A percentile compares a stretch with the other conserved stretches of the same genome.
These are phyloP conservation scores for Clarias magur DNA, from an alignment of 2,113 vertebrate genomes.

Conservation along the genomic window DNA sequence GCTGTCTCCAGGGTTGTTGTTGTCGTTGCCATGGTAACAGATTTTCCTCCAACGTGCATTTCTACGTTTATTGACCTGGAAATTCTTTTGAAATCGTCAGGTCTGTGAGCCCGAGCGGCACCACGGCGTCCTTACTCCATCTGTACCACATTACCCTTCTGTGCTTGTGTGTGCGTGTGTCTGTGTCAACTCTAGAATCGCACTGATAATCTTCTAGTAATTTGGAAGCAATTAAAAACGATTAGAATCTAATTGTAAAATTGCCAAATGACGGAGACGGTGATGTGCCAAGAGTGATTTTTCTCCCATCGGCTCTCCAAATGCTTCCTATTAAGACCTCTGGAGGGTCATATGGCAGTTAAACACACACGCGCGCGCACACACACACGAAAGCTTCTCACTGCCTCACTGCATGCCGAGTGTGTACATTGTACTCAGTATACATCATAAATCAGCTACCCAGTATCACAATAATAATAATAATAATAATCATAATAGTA, in stretches of 20 bases:
- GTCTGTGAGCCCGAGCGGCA: slow-evolving; percentile 25
- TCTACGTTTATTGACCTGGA: slow-evolving; percentile 28
- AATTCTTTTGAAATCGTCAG: slow-evolving; percentile 43
- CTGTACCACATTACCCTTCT: slow-evolving; percentile 21
- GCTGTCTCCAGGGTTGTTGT: not conserved
- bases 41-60: slow-evolving; percentile 39
- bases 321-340: slow-evolving; percentile 25
- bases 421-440: slow-evolving; percentile 6
- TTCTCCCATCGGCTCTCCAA: slow-evolving; percentile 24
- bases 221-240: slow-evolving; percentile 42
- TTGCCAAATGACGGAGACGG: slow-evolving; percentile 37
- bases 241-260: slow-evolving; percentile 51
- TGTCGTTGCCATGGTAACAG: not conserved
- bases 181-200: not conserved
- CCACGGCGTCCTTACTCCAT: slow-evolving; percentile 31
- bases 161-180: slow-evolving; percentile 8
- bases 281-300: slow-evolving; percentile 12
- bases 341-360: slow-evolving; percentile 34
- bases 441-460: slow-evolving; percentile 9
- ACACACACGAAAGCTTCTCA: slow-evolving; percentile 21
- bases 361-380: slow-evolving; percentile 36
- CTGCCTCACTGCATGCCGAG: not conserved
- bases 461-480: not conserved
- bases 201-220: slow-evolving; percentile 18
- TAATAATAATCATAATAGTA: not conserved